A percentile compares a stretch with the other conserved stretches of the same genome.
phyloP scores from a whole-genome alignment of 2,888 invertebrate species.

The Drosophila buzzatii region DNA sequence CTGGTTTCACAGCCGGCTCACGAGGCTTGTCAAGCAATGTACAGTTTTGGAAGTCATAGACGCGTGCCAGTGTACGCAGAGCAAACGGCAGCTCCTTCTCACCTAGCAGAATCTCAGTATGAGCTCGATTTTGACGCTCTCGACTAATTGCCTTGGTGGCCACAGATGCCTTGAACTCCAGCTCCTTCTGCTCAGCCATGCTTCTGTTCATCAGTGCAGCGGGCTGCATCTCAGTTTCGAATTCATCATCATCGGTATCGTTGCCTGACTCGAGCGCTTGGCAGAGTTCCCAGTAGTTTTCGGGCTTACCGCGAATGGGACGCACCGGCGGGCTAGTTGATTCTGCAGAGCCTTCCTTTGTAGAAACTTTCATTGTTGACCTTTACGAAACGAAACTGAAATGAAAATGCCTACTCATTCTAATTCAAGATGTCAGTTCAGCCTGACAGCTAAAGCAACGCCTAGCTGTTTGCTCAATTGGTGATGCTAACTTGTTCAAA shows the following conservation, averaged over 20 bases:
- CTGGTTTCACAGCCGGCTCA: background rate
- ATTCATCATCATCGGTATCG: background rate
- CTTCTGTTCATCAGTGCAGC: background rate
- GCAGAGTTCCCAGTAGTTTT: constrained; percentile 9
- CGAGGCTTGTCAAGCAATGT: background rate
- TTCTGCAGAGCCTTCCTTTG: too few relatives aligned
- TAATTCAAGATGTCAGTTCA: too few relatives aligned
- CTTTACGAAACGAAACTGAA: background rate
- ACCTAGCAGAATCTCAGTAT: constrained; percentile 26
- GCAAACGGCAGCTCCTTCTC: constrained; percentile 26
- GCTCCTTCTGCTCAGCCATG: background rate
- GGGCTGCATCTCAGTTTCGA: background rate
- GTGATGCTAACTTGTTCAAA: constrained; percentile 6
- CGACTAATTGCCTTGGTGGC: constrained; percentile 31
- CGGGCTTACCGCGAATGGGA: background rate
- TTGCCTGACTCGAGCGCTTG: background rate
- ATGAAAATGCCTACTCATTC: background rate
- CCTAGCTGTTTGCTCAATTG: too few relatives aligned
- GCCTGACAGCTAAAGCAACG: too few relatives aligned
- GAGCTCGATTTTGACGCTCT: constrained; percentile 19
- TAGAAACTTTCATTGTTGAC: background rate
- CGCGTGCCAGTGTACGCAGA: constrained; percentile 1
- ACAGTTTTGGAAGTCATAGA: constrained; percentile 14
- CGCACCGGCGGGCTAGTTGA: background rate
- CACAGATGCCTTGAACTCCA: constrained; percentile 11